A percentile compares a stretch with the other conserved stretches of the same genome.
Conservation (phyloP, 2,113 vertebrate genomes). For the Syngnathus scovelli region DNA sequence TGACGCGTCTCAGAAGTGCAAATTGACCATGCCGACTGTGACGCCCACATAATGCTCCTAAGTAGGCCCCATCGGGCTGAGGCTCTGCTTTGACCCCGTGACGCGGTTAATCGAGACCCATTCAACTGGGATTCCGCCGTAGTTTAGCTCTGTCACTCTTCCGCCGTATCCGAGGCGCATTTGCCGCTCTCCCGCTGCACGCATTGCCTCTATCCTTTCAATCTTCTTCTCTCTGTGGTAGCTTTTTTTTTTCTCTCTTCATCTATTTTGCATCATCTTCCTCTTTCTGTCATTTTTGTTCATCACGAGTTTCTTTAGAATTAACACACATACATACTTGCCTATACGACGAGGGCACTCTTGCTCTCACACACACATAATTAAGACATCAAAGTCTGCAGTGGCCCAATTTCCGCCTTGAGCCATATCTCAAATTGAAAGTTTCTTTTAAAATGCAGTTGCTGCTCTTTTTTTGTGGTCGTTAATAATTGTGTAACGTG, state of each 20-base stretch:
- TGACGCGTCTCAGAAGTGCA: slow-evolving; percentile 34
- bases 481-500: slow-evolving; percentile 38
- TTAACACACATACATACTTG: slow-evolving; percentile 19
- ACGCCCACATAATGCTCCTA: slow-evolving; percentile 18
- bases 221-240: slow-evolving; percentile 8
- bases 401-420: slow-evolving; percentile 64
- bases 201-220: slow-evolving; percentile 19
- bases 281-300: slow-evolving; percentile 43
- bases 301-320: slow-evolving; percentile 44
- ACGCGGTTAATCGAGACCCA: slow-evolving; percentile 54
- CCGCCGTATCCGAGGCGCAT: slow-evolving; percentile 21
- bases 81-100: slow-evolving; percentile 47
- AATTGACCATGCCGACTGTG: slow-evolving; percentile 25
- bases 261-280: slow-evolving; percentile 38
- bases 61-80: slow-evolving; percentile 39
- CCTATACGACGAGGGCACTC: background rate
- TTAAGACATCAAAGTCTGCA: slow-evolving; percentile 70
- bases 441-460: slow-evolving; percentile 31
- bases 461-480: slow-evolving; percentile 49
- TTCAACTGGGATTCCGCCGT: slow-evolving; percentile 44
- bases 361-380: slow-evolving; percentile 32
- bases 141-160: slow-evolving; percentile 50
- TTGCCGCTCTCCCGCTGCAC: slow-evolving; percentile 20
- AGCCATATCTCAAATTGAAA: slow-evolving; percentile 61
- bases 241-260: slow-evolving; percentile 12